phyloP scores from a whole-genome alignment of 2,797 vertebrate species.

The Eulemur albifrons region DNA sequence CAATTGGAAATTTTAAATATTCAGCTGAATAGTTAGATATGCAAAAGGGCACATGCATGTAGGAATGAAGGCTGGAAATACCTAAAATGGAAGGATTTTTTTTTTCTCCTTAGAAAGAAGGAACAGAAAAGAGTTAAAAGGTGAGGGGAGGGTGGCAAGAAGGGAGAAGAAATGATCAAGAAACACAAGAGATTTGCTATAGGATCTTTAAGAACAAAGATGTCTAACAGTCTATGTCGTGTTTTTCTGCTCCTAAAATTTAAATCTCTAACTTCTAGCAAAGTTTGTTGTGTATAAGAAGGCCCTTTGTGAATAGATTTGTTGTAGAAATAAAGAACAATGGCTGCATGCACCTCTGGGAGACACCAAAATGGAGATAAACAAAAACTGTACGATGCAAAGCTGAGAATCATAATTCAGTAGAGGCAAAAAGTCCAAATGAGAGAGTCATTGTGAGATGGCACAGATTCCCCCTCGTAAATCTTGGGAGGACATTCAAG shows the following conservation, averaged over 20 bases:
- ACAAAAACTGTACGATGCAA: background rate
- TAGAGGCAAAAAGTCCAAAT: background rate
- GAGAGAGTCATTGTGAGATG: background rate
- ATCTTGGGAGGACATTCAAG: background rate
- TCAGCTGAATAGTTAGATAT: background rate
- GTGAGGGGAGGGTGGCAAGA: background rate
- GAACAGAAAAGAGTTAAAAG: background rate
- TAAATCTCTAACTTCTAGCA: background rate
- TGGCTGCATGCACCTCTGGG: background rate
- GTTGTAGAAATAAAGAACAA: background rate
- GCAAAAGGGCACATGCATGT: background rate
- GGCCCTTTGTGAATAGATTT: background rate
- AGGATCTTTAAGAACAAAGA: background rate
- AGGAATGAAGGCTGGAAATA: background rate
- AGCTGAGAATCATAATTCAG: background rate
- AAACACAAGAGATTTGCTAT: background rate
- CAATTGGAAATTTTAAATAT: background rate
- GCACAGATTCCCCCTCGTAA: background rate
- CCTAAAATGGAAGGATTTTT: background rate
- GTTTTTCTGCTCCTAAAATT: constrained; percentile 12
- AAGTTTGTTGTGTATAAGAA: background rate
- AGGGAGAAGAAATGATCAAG: background rate
- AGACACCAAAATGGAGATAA: background rate
- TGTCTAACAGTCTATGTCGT: background rate
- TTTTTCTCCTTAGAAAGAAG: background rate